Conservation (phyloP, 2,797 vertebrate genomes). For the Smutsia gigantea region DNA sequence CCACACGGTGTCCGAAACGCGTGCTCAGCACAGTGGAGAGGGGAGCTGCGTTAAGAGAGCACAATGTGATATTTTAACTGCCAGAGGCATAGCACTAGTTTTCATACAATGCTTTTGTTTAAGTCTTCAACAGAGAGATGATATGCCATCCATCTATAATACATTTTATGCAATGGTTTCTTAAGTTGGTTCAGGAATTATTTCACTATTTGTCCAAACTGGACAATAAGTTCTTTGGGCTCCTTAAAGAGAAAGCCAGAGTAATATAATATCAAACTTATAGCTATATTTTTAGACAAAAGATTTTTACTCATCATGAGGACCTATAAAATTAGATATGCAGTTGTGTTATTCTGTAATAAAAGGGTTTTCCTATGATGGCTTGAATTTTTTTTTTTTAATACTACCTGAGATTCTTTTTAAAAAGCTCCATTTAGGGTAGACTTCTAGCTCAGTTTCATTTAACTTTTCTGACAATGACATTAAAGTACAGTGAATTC, state of each 20-base stretch:
- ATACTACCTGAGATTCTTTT: not conserved
- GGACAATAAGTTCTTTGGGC: not conserved
- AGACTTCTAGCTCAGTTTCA: not conserved
- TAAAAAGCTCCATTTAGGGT: not conserved
- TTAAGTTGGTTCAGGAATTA: not conserved
- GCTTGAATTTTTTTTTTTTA: not conserved
- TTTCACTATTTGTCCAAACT: not conserved
- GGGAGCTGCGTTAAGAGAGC: slow-evolving; percentile 87
- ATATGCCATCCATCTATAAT: no score
- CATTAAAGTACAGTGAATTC: not conserved
- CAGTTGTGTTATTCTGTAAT: not conserved
- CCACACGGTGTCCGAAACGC: slow-evolving; percentile 90
- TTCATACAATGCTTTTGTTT: accelerated
- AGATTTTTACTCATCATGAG: not conserved
- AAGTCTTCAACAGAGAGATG: accelerated
- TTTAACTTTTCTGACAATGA: not conserved
- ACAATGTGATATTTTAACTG: accelerated
- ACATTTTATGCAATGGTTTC: not conserved
- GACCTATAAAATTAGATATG: not conserved
- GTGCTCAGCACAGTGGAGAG: slow-evolving; percentile 92
- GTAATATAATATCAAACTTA: not conserved
- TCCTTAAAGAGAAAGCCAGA: not conserved
- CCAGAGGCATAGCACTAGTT: not conserved
- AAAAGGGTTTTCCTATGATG: not conserved
- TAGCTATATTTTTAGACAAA: not conserved